Conservation (phyloP, 2,113 vertebrate species). For the Puma concolor region DNA sequence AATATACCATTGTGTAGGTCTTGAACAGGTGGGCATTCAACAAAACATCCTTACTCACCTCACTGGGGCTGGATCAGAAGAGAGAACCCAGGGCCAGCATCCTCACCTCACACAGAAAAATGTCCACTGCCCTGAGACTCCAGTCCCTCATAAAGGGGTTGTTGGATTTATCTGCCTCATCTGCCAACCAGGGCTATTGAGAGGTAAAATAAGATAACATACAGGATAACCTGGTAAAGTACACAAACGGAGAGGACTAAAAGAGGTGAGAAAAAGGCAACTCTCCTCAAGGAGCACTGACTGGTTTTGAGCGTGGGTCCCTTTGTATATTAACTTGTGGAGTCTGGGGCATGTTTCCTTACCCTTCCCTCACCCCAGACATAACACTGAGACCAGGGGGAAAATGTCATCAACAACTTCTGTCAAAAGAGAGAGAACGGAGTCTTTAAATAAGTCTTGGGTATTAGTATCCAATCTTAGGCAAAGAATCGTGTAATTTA, state of each 20-base stretch:
- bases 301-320: background rate
- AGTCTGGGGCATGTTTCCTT: background rate
- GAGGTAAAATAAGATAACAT: background rate
- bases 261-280: background rate
- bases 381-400: background rate
- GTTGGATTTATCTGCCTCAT: background rate
- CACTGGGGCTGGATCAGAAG: background rate
- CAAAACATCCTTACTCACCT: too few species aligned
- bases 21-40: accelerated
- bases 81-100: background rate
- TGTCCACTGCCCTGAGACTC: background rate
- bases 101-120: background rate
- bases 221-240: background rate
- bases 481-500: background rate
- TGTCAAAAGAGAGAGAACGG: background rate
- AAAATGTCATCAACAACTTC: background rate
- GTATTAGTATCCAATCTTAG: background rate
- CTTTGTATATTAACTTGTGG: background rate
- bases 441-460: background rate
- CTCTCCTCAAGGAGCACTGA: background rate
- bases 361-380: background rate
- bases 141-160: background rate
- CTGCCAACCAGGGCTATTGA: background rate
- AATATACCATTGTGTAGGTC: too few species aligned
- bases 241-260: background rate